These are phyloP conservation scores for Zosterops pallidus DNA, from an alignment of 2,113 vertebrate genomes.

Conservation along the genomic window DNA sequence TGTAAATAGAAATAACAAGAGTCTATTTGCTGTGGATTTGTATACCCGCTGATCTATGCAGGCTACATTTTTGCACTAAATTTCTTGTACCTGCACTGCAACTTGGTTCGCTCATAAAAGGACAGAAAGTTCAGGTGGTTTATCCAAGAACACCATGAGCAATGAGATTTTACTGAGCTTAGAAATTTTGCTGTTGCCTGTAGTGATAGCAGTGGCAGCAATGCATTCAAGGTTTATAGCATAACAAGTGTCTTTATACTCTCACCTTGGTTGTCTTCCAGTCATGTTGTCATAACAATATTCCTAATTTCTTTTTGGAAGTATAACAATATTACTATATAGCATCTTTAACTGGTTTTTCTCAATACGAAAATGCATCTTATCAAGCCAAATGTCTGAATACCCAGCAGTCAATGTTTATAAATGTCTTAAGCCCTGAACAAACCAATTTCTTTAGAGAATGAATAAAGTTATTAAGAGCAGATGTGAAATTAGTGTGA, in stretches of 20 bases:
- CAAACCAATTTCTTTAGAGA: not conserved
- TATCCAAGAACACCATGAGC: not conserved
- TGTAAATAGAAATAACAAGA: not conserved
- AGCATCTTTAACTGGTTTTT: not conserved
- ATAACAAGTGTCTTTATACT: not conserved
- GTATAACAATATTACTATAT: not conserved
- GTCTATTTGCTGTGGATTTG: not conserved
- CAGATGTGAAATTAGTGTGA: not conserved
- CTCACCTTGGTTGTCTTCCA: not conserved
- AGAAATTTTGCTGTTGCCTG: not conserved
- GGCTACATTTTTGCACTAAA: not conserved
- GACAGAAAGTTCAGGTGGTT: not conserved
- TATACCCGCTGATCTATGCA: not conserved
- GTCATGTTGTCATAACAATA: not conserved
- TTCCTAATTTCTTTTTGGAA: not conserved
- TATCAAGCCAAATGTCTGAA: not conserved
- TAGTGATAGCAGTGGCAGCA: not conserved
- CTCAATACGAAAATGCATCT: not conserved
- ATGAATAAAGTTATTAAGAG: not conserved
- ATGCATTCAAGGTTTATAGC: not conserved
- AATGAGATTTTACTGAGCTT: not conserved
- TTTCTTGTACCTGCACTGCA: not conserved
- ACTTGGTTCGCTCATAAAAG: not conserved
- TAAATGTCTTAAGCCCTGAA: not conserved
- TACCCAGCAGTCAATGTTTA: not conserved